Evolutionary conservation across 2,797 vertebrate genomes (phyloP).

Genomic region (Tragelaphus eurycerus): DNA sequence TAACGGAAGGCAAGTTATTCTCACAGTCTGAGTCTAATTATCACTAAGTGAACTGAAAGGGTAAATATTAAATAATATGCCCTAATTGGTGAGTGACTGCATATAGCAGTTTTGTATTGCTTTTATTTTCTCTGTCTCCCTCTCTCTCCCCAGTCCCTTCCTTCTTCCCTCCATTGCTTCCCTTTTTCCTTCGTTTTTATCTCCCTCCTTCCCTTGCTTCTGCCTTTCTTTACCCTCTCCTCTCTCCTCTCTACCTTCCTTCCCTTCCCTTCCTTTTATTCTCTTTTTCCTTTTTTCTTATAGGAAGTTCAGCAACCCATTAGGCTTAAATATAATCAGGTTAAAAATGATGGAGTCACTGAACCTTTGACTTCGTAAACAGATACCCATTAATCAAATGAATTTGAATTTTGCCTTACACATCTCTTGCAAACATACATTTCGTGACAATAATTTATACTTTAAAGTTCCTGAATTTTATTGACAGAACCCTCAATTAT

Average conservation of each 20-base stretch:
- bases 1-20: not conserved
- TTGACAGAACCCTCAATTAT: not conserved
- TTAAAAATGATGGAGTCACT: not conserved
- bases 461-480: slow-evolving; percentile 25
- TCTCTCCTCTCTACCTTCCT: not conserved
- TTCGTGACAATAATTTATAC: not conserved
- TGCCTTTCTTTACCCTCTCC: not conserved
- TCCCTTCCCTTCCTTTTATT: not conserved
- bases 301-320: not conserved
- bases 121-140: not conserved
- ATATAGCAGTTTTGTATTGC: not conserved
- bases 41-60: not conserved
- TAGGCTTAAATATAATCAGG: not conserved
- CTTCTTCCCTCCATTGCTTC: too few species aligned
- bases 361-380: not conserved
- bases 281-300: not conserved
- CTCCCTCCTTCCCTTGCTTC: not conserved
- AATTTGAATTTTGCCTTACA: not conserved
- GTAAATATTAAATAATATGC: not conserved
- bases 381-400: not conserved
- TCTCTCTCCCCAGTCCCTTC: too few species aligned
- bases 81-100: not conserved
- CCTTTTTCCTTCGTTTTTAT: too few species aligned
- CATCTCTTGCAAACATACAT: not conserved
- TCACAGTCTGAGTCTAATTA: not conserved